Conservation (phyloP, 2,797 vertebrate genomes). For the Apogon hyalosoma region DNA sequence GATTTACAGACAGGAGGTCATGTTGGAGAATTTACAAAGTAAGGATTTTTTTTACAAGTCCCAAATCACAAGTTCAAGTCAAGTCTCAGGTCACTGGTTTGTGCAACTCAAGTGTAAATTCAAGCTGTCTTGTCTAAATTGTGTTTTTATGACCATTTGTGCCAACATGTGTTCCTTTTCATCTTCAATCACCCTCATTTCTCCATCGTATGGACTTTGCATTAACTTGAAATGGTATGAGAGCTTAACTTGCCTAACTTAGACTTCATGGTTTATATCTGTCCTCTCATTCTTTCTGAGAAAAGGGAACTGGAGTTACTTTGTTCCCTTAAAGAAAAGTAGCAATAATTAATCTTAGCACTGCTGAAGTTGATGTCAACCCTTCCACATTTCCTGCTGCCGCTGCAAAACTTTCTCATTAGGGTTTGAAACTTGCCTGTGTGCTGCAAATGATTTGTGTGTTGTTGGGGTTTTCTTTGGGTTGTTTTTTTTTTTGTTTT, state of each 20-base stretch:
- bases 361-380: conserved; percentile 1
- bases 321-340: conserved; percentile 10
- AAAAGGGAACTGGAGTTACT: background rate
- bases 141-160: background rate
- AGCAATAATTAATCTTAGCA: conserved; percentile 21
- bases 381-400: conserved; percentile 17
- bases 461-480: too few relatives aligned
- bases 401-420: conserved; percentile 24
- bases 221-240: background rate
- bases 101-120: too few relatives aligned
- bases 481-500: too few relatives aligned
- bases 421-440: conserved; percentile 15
- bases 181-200: background rate
- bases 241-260: background rate
- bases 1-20: too few relatives aligned
- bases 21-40: too few relatives aligned
- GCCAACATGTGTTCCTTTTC: background rate
- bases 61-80: too few relatives aligned
- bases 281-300: background rate
- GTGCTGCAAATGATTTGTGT: conserved; percentile 10
- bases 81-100: too few relatives aligned
- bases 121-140: too few relatives aligned
- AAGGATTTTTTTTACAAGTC: too few relatives aligned
- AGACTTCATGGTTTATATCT: background rate
- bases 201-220: background rate